These are phyloP conservation scores for Rhamphomyia laevipes DNA, from an alignment of 2,888 invertebrate genomes.

Conservation along the genomic window DNA sequence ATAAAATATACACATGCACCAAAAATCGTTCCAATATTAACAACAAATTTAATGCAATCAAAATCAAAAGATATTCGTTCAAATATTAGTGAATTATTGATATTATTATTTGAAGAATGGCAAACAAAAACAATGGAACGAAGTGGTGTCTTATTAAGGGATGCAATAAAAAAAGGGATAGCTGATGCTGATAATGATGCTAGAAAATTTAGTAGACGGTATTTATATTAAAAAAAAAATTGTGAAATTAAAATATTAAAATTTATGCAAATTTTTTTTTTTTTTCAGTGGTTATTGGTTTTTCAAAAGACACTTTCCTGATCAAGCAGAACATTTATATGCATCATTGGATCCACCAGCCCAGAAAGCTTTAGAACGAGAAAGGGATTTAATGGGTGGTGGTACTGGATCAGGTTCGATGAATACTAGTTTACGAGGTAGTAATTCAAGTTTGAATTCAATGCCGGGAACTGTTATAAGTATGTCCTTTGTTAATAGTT, in stretches of 20 bases:
- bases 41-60: conserved; percentile 59
- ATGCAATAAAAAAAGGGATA: conserved; percentile 75
- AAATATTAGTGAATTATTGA: conserved; percentile 67
- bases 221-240: neutral
- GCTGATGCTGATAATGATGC: conserved; percentile 90
- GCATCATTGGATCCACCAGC: conserved; percentile 66
- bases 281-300: conserved; percentile 71
- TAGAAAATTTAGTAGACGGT: conserved; percentile 71
- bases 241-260: conserved; percentile 14
- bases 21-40: conserved; percentile 67
- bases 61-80: conserved; percentile 88
- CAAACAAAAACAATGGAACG: conserved; percentile 70
- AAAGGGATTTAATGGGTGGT: conserved; percentile 31
- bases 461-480: conserved; percentile 23
- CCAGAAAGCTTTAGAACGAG: conserved; percentile 47
- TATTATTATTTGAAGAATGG: conserved; percentile 77
- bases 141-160: conserved; percentile 63
- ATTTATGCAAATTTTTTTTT: neutral
- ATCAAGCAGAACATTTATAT: conserved; percentile 75
- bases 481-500: conserved; percentile 16
- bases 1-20: conserved; percentile 72
- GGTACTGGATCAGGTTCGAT: conserved; percentile 23
- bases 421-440: conserved; percentile 25
- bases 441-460: conserved; percentile 24
- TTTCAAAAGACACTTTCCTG: conserved; percentile 82